These are phyloP conservation scores for Tetranychus urticae DNA, from an alignment of 1,140 invertebrate species.

Conservation along the genomic window DNA sequence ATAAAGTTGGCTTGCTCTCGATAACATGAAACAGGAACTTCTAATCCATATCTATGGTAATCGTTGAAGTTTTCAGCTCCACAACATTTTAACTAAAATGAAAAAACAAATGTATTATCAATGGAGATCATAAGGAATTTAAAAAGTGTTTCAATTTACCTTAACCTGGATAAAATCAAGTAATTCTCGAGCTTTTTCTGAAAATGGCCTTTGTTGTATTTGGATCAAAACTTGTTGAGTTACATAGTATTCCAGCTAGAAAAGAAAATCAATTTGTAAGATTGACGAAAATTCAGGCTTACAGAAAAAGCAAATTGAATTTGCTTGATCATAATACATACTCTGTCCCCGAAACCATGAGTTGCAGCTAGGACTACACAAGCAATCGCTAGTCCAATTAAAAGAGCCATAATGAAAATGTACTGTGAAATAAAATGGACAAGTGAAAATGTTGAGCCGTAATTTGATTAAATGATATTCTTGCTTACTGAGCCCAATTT, in stretches of 20 bases:
- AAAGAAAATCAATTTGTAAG: background rate
- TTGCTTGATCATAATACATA: background rate
- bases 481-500: background rate
- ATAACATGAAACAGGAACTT: conserved; percentile 8
- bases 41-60: conserved; percentile 8
- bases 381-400: background rate
- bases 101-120: background rate
- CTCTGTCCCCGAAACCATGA: conserved; percentile 4
- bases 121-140: background rate
- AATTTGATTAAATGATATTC: background rate
- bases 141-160: background rate
- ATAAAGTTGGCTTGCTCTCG: conserved; percentile 5
- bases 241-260: conserved; percentile 8
- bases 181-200: conserved; percentile 1
- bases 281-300: too few relatives aligned
- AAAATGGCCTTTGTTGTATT: conserved; percentile 7
- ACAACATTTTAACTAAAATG: conserved; percentile 7
- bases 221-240: conserved; percentile 7
- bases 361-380: background rate
- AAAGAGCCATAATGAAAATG: background rate
- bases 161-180: conserved; percentile 11
- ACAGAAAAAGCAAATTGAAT: too few relatives aligned
- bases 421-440: background rate
- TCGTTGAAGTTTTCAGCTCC: conserved; percentile 9
- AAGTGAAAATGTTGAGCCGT: background rate